A percentile compares a stretch with the other conserved stretches of the same genome.
Conservation (phyloP, 2,113 vertebrate genomes). For the Cygnus buccinator region DNA sequence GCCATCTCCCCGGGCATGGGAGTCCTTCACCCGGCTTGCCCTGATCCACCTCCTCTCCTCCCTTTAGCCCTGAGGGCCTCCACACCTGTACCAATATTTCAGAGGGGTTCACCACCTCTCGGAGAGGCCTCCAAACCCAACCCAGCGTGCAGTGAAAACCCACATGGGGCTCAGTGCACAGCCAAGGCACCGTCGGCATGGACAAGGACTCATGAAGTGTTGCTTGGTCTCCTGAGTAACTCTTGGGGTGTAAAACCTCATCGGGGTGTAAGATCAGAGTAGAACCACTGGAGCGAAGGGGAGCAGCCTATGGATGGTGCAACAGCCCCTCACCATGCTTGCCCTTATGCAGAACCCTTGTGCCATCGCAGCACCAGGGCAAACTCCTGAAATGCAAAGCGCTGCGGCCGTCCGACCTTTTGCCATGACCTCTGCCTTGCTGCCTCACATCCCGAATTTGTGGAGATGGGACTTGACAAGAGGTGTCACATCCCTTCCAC, state of each 20-base stretch:
- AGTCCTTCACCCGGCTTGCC: neutral
- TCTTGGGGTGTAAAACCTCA: neutral
- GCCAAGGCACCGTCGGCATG: neutral
- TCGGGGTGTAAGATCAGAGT: neutral
- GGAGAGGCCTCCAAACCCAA: neutral
- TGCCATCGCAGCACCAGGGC: fast-evolving
- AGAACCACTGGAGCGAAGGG: neutral
- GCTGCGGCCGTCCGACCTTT: neutral
- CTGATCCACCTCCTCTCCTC: neutral
- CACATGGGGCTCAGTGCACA: fast-evolving
- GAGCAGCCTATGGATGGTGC: neutral
- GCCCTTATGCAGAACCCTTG: fast-evolving
- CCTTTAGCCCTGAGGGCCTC: neutral
- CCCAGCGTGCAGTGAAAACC: neutral
- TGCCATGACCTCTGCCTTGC: neutral
- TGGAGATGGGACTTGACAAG: constrained; percentile 52
- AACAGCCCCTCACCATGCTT: fast-evolving
- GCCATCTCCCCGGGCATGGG: no score
- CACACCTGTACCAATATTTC: neutral
- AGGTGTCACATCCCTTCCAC: constrained; percentile 24
- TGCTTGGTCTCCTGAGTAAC: neutral
- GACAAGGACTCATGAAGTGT: neutral
- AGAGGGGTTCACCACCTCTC: neutral
- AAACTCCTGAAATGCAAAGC: fast-evolving
- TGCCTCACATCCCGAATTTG: neutral